Conservation (phyloP, 2,888 invertebrate species). For the Steinernema hermaphroditum region DNA sequence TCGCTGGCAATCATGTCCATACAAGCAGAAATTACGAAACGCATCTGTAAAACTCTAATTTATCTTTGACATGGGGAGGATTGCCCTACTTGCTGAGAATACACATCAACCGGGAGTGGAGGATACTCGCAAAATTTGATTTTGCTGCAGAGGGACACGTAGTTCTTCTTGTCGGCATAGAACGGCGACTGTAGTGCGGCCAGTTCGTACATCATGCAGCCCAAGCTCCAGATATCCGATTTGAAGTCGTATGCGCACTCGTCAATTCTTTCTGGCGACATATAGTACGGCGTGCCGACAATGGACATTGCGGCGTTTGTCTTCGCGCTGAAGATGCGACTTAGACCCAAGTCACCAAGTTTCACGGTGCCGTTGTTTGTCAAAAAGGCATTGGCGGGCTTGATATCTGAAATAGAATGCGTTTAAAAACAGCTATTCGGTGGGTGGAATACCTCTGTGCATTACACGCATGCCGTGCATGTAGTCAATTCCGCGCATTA, state of each 20-base stretch:
- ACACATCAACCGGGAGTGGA: slow-evolving; percentile 71
- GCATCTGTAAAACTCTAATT: no score
- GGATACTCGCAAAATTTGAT: slow-evolving; percentile 72
- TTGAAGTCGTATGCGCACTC: slow-evolving; percentile 75
- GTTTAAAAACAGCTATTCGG: no score
- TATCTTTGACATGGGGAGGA: background rate
- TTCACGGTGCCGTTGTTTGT: slow-evolving; percentile 74
- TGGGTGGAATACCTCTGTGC: slow-evolving; percentile 77
- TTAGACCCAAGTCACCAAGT: slow-evolving; percentile 75
- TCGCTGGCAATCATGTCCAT: slow-evolving; percentile 71
- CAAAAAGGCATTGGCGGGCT: slow-evolving; percentile 77
- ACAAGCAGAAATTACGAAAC: slow-evolving; percentile 70
- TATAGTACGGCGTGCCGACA: slow-evolving; percentile 77
- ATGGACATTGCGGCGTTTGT: slow-evolving; percentile 74
- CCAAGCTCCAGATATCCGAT: slow-evolving; percentile 77
- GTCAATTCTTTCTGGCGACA: slow-evolving; percentile 75
- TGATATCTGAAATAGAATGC: slow-evolving; percentile 72
- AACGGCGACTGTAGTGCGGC: slow-evolving; percentile 73
- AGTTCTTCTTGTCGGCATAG: slow-evolving; percentile 73
- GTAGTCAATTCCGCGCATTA: slow-evolving; percentile 73
- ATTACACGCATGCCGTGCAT: slow-evolving; percentile 74
- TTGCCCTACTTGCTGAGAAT: slow-evolving; percentile 61
- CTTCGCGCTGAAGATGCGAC: slow-evolving; percentile 69
- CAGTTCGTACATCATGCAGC: slow-evolving; percentile 76
- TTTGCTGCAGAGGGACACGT: slow-evolving; percentile 72